phyloP scores from a whole-genome alignment of 1,140 invertebrate genomes.

The Scylla paramamosain region DNA sequence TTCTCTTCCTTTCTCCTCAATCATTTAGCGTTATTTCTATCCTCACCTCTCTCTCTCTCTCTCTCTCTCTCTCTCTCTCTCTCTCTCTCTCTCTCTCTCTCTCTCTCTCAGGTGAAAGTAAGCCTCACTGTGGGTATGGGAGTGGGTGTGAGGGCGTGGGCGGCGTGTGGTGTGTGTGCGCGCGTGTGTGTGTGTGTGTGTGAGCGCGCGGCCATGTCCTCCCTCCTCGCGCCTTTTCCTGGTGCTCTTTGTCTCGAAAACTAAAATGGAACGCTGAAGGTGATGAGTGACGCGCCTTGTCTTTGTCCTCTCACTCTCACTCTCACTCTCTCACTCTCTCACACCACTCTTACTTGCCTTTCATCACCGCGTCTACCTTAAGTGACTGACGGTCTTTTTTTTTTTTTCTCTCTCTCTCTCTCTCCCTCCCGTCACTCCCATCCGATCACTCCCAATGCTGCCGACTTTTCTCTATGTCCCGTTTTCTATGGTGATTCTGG shows the following conservation, averaged over 20 bases:
- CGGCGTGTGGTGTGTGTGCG: too few relatives aligned
- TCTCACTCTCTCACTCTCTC: not conserved
- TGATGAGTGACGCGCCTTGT: not conserved
- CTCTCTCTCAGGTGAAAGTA: not conserved
- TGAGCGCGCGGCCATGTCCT: too few relatives aligned
- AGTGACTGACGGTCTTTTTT: not conserved
- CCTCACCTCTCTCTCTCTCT: not conserved
- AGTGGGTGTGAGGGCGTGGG: too few relatives aligned
- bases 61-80: constrained; percentile 10
- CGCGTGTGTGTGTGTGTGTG: too few relatives aligned
- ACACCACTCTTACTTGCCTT: not conserved
- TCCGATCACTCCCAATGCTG: not conserved
- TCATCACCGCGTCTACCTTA: not conserved
- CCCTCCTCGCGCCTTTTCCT: not conserved
- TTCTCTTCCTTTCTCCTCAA: not conserved
- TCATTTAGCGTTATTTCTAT: not conserved
- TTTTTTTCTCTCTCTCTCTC: constrained; percentile 33
- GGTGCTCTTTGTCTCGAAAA: not conserved
- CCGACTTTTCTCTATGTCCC: not conserved
- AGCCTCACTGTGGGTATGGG: too few relatives aligned
- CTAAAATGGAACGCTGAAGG: not conserved
- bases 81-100: not conserved
- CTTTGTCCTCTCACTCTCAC: not conserved
- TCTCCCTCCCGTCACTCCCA: constrained; percentile 9
- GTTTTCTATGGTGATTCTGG: too few relatives aligned